Base-by-base conservation (phyloP, 2,113 vertebrate species). In the Ovibos moschatus region DNA sequence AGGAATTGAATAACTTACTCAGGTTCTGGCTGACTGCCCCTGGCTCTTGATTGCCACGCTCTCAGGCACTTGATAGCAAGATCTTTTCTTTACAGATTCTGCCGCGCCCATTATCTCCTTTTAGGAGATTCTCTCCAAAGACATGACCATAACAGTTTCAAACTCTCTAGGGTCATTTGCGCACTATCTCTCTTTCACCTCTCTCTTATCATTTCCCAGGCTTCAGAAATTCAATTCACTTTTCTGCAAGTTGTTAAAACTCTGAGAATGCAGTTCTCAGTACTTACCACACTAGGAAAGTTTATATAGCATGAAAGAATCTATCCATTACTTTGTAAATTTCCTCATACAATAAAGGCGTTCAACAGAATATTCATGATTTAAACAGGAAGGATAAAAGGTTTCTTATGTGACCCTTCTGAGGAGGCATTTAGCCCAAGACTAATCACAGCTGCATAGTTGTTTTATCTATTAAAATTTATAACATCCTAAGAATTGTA, bases 141-240 rank as follows among this genome's bases (percentile, higher is more conserved):
- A 92, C 97, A 82, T 62, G 84, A 81, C 85, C 94, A 95, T 76
- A 90, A 67, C 45, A 4, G 94, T 97, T 97, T 91, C 76, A 95
- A 91, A 88, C 85, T 96, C 85, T 91, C 58, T 33, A 93, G 88
- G 33, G 91, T 92, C 85, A 95, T 96, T 94, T 96, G 57, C 76
- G 78, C 64, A 57, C 62, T 87, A 53, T 97, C 79, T 88, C 76
- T 89, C 74, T 90, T 94, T 95, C 84, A 82, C 67, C 76, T 82
- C 45, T 94, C 30, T 55, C 81, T 94, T 94, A 96, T 96, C 93
- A 93, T 93, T 85, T 74, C 19, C 36, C 28, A 43, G 85, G 55
- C 47, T 95, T 97, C 82, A 88, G 85, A 93, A 98, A 96, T 97
- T 96, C 96, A 96, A 90, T 96, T 97, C 92, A 91, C 27, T 96